A percentile compares a stretch with the other conserved stretches of the same genome.
Conservation (phyloP, 2,113 vertebrate genomes). For the Sinocyclocheilus rhinocerous region DNA sequence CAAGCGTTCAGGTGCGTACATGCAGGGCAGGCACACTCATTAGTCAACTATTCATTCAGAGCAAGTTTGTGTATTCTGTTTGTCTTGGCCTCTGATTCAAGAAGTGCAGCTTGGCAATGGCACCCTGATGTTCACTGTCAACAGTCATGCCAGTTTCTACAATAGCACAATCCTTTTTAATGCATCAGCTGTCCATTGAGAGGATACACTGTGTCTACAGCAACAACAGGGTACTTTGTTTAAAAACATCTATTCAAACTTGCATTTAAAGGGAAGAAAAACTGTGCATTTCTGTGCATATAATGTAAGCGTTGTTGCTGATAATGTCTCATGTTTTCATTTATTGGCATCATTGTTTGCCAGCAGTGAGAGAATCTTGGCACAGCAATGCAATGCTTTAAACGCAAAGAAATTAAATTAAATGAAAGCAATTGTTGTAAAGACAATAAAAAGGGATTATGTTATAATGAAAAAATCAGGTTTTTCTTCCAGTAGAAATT, state of each 20-base stretch:
- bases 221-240: background rate
- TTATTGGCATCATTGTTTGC: background rate
- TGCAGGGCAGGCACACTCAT: background rate
- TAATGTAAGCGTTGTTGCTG: background rate
- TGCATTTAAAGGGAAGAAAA: background rate
- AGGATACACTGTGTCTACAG: background rate
- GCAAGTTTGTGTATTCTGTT: background rate
- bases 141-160: background rate
- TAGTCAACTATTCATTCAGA: background rate
- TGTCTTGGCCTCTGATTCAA: background rate
- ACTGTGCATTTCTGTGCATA: conserved; percentile 1
- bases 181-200: conserved; percentile 18
- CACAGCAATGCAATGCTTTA: conserved; percentile 4
- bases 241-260: conserved; percentile 8
- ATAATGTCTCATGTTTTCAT: background rate
- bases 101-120: background rate
- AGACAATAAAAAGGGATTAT: background rate
- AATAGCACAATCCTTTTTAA: background rate
- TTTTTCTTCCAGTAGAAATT: background rate
- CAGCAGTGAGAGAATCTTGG: conserved; percentile 25
- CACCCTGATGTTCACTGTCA: conserved; percentile 1
- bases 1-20: background rate
- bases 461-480: background rate
- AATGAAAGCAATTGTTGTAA: background rate
- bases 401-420: background rate